Percentiles rank a stretch among this genome's conserved stretches.
Conservation (phyloP, 2,113 vertebrate genomes). For the Cyanoderma ruficeps region DNA sequence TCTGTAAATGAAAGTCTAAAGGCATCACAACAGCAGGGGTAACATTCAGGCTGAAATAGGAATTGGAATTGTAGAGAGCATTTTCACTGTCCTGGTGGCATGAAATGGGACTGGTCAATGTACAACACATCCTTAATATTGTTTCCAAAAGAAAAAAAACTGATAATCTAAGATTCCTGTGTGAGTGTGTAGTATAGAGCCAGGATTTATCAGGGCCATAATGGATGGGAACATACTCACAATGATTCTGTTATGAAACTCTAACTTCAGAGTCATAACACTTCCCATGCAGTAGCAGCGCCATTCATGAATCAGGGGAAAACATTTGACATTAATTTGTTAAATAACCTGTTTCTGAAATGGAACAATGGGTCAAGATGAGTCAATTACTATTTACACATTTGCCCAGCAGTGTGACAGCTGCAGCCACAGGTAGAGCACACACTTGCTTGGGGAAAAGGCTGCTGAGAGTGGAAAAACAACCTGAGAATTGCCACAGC, state of each 20-base stretch:
- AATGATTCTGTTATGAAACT: not conserved
- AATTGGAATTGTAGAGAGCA: not conserved
- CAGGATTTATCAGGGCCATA: not conserved
- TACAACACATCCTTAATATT: not conserved
- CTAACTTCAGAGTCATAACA: not conserved
- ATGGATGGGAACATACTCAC: not conserved
- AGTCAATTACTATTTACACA: conserved; percentile 14
- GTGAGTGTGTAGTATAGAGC: not conserved
- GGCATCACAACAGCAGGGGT: not conserved
- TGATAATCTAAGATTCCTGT: not conserved
- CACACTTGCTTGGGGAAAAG: not conserved
- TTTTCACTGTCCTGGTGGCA: not conserved
- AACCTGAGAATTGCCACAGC: fast-evolving
- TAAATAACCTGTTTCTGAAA: conserved; percentile 11
- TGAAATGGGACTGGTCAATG: not conserved
- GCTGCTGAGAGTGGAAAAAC: not conserved
- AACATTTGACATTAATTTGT: conserved; percentile 1
- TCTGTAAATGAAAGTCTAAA: not conserved
- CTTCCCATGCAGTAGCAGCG: not conserved
- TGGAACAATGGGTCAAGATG: not conserved
- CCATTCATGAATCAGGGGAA: not conserved
- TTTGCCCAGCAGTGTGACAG: not conserved
- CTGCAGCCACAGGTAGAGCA: not conserved
- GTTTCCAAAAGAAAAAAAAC: not conserved
- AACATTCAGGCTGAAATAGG: not conserved